Evolutionary conservation across 2,113 vertebrate species (phyloP).

Genomic region (Brachyhypopomus gauderio): DNA sequence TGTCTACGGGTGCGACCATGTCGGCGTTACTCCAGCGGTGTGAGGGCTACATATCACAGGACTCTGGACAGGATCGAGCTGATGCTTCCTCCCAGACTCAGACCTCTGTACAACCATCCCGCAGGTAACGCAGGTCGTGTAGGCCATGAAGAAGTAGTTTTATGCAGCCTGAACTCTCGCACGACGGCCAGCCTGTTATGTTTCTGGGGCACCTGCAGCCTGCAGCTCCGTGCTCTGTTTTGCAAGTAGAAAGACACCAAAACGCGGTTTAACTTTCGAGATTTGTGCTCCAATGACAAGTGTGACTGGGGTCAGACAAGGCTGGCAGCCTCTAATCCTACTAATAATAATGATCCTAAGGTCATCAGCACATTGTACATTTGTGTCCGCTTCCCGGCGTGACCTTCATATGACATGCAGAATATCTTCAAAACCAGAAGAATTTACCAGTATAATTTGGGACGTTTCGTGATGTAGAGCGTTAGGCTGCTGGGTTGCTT

Average conservation of each 20-base stretch:
- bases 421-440: too few species aligned
- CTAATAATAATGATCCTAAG: too few species aligned
- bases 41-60: slow-evolving; percentile 79
- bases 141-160: neutral
- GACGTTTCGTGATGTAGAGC: too few species aligned
- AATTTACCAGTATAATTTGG: too few species aligned
- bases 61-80: slow-evolving; percentile 79
- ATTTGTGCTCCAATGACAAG: neutral
- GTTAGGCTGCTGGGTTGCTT: too few species aligned
- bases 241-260: too few species aligned
- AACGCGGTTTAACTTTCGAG: too few species aligned
- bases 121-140: slow-evolving; percentile 72
- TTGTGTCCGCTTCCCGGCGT: neutral
- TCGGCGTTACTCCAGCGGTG: slow-evolving; percentile 39
- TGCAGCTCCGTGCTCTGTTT: neutral
- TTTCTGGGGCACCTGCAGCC: neutral
- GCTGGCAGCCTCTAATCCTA: neutral
- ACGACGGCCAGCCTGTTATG: neutral
- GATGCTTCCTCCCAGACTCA: slow-evolving; percentile 76
- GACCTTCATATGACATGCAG: neutral
- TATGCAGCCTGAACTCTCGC: neutral
- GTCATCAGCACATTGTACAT: too few species aligned
- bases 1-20: slow-evolving; percentile 1
- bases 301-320: neutral
- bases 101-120: slow-evolving; percentile 84